phyloP scores from a whole-genome alignment of 2,797 vertebrate species.

The Oreortyx pictus region DNA sequence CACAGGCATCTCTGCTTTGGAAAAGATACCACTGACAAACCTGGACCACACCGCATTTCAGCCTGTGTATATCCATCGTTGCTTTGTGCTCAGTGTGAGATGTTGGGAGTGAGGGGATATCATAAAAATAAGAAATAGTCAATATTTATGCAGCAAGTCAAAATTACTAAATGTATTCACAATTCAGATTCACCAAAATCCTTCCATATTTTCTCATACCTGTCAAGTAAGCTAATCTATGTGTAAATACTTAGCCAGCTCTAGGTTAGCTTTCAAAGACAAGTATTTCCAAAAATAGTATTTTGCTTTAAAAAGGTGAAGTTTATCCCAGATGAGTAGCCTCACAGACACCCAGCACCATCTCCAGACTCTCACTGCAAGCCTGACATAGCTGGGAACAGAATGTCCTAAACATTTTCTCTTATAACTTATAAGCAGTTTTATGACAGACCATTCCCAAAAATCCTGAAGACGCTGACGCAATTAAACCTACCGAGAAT shows the following conservation, averaged over 20 bases:
- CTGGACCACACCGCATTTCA: background rate
- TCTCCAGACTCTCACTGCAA: background rate
- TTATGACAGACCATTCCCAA: background rate
- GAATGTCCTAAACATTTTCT: background rate
- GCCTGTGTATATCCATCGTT: background rate
- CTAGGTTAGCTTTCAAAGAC: background rate
- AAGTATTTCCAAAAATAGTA: background rate
- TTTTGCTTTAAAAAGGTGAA: background rate
- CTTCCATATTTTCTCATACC: background rate
- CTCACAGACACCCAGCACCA: background rate
- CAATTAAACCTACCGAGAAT: slow-evolving; percentile 4
- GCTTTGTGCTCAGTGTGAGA: background rate
- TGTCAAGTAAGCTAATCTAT: background rate
- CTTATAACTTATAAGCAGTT: background rate
- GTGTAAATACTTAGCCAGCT: background rate
- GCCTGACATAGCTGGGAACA: background rate
- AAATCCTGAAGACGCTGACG: background rate
- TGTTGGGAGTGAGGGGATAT: rapidly evolving
- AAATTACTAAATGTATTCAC: background rate
- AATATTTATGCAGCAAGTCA: background rate
- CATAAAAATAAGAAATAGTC: background rate
- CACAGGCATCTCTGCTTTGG: background rate
- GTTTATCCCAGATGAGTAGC: background rate
- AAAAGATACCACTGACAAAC: background rate
- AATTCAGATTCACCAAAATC: background rate